Conservation (phyloP, 2,797 vertebrate genomes). For the Enteromius mattozi region DNA sequence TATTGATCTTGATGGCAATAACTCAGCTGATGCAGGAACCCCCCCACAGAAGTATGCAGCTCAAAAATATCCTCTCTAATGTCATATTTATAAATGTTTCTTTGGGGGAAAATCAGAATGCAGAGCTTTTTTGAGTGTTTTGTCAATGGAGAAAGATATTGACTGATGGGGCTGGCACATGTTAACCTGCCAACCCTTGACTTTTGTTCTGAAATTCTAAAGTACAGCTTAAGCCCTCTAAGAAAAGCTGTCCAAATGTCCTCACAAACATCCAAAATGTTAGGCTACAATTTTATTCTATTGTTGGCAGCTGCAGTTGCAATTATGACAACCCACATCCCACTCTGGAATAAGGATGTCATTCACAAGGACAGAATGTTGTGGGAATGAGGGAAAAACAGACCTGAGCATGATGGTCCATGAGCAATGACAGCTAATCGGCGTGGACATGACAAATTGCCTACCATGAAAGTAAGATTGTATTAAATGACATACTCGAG, state of each 20-base stretch:
- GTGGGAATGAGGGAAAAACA: conserved; percentile 60
- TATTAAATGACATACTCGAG: conserved; percentile 71
- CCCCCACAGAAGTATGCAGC: neutral
- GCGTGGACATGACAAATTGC: conserved; percentile 78
- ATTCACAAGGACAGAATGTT: conserved; percentile 75
- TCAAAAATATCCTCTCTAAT: neutral
- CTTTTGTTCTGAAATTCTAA: neutral
- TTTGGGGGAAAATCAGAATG: neutral
- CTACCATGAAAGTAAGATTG: conserved; percentile 74
- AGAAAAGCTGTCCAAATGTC: neutral
- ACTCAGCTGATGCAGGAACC: neutral
- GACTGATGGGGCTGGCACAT: neutral
- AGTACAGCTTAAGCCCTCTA: neutral
- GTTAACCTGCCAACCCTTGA: neutral
- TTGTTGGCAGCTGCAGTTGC: neutral
- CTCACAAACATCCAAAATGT: neutral
- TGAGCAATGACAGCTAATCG: conserved; percentile 77
- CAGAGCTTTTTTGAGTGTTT: no score
- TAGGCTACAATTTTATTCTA: neutral
- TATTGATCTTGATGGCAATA: conserved; percentile 20
- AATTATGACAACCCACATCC: neutral
- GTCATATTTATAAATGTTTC: neutral
- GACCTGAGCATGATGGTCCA: conserved; percentile 73
- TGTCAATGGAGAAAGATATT: neutral
- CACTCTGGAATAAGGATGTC: conserved; percentile 61